Evolutionary conservation across 2,113 vertebrate species (phyloP).

Genomic region (Sula dactylatra): DNA sequence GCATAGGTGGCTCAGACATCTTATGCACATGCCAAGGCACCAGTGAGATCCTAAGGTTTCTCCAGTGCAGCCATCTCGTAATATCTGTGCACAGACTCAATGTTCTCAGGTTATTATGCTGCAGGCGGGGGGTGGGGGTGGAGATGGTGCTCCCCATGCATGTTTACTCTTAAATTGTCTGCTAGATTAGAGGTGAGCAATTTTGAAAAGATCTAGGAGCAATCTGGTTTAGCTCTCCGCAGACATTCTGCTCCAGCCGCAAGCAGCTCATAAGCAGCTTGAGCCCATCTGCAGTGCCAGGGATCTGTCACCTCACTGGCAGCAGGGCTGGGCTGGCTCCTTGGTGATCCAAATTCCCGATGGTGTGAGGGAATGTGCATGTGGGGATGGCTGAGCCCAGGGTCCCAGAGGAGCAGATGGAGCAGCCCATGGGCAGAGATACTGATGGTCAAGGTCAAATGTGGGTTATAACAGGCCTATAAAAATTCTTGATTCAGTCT

Average conservation of each 20-base stretch:
- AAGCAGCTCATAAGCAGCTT: conserved; percentile 34
- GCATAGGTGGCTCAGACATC: not conserved
- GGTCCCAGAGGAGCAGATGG: not conserved
- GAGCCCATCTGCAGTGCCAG: not conserved
- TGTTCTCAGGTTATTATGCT: not conserved
- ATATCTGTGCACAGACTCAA: not conserved
- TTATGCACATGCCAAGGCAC: not conserved
- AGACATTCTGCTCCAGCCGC: conserved; percentile 38
- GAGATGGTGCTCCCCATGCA: not conserved
- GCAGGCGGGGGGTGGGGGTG: not conserved
- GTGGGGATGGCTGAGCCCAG: not conserved
- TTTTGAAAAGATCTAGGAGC: conserved; percentile 26
- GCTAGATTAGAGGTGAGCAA: not conserved
- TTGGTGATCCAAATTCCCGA: not conserved
- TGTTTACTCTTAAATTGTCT: not conserved
- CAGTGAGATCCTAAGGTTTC: not conserved
- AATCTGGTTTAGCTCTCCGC: conserved; percentile 32
- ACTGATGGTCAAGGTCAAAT: not conserved
- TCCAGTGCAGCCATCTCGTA: not conserved
- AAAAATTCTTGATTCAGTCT: not conserved
- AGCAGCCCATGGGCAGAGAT: not conserved
- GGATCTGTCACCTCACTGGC: conserved; percentile 58
- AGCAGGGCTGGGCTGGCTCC: not conserved
- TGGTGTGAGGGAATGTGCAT: not conserved
- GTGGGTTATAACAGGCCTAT: not conserved